phyloP scores from a whole-genome alignment of 2,113 vertebrate species.

The Percopsis transmontana region DNA sequence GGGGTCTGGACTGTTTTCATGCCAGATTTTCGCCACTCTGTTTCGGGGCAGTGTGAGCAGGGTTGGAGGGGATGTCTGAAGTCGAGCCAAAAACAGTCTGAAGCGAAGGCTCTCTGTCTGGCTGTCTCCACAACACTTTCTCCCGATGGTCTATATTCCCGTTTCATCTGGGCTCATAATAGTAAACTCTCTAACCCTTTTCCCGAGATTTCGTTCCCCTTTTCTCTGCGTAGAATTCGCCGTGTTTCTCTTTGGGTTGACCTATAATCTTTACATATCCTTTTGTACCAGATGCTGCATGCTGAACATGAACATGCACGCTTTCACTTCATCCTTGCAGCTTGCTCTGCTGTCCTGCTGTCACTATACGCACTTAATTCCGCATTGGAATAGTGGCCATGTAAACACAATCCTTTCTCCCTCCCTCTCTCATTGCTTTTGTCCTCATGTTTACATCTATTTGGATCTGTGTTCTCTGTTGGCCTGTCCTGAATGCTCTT shows the following conservation, averaged over 20 bases:
- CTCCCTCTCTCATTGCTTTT: constrained; percentile 17
- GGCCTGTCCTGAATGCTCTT: background rate
- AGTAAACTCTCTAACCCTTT: constrained; percentile 4
- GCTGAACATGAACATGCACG: constrained; percentile 29
- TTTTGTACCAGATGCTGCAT: constrained; percentile 53
- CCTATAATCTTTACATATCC: constrained; percentile 51
- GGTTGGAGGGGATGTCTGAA: constrained; percentile 42
- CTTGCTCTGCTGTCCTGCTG: constrained; percentile 56
- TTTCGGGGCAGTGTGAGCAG: constrained; percentile 37
- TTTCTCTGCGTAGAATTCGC: constrained; percentile 1
- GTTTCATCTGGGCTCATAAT: constrained; percentile 26
- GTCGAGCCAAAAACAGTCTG: constrained; percentile 35
- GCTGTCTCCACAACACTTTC: constrained; percentile 6
- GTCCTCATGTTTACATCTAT: background rate
- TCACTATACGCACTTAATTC: constrained; percentile 53
- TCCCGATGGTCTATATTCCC: constrained; percentile 22
- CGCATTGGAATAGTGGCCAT: constrained; percentile 47
- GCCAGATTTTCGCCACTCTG: constrained; percentile 24
- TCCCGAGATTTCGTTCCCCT: constrained; percentile 19
- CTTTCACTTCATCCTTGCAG: constrained; percentile 30
- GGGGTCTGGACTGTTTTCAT: constrained; percentile 5
- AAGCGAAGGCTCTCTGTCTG: constrained; percentile 33
- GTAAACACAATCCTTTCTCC: constrained; percentile 54
- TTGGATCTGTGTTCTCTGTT: constrained; percentile 15
- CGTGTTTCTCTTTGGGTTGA: constrained; percentile 44